Percentiles rank a stretch among this genome's conserved stretches.
phyloP scores from a whole-genome alignment of 2,113 vertebrate species.

The Istiophorus platypterus region DNA sequence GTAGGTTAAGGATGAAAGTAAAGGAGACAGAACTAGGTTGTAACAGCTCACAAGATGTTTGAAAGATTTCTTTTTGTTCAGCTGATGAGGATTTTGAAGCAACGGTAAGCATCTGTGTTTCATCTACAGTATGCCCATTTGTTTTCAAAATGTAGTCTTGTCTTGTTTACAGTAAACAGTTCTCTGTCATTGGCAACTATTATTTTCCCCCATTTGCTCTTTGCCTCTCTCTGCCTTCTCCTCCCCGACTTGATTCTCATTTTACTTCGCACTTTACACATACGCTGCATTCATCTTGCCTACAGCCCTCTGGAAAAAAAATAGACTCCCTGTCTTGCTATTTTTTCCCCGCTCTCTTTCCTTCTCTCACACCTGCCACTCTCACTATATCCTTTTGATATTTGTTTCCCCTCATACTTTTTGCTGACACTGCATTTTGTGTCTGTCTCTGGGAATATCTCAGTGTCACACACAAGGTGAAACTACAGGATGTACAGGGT shows the following conservation, averaged over 20 bases:
- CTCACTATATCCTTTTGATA: slow-evolving; percentile 61
- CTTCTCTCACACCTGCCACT: slow-evolving; percentile 58
- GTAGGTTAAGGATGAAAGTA: slow-evolving; percentile 47
- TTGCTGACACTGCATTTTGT: slow-evolving; percentile 56
- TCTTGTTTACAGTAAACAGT: slow-evolving; percentile 54
- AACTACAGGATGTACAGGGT: not conserved
- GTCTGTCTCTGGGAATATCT: slow-evolving; percentile 27
- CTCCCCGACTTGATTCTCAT: slow-evolving; percentile 29
- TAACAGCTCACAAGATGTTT: slow-evolving; percentile 31
- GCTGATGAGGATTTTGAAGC: slow-evolving; percentile 50
- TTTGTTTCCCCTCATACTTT: slow-evolving; percentile 56
- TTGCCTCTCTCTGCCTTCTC: slow-evolving; percentile 15
- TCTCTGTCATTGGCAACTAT: slow-evolving; percentile 71
- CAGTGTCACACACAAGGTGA: slow-evolving; percentile 34
- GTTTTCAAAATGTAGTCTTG: slow-evolving; percentile 61
- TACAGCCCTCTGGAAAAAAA: slow-evolving; percentile 45
- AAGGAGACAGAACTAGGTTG: slow-evolving; percentile 33
- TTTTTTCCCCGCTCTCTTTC: slow-evolving; percentile 44
- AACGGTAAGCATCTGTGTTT: slow-evolving; percentile 40
- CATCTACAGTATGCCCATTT: slow-evolving; percentile 44
- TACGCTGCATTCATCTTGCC: slow-evolving; percentile 69
- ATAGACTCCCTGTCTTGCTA: slow-evolving; percentile 52
- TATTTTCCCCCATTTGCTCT: slow-evolving; percentile 45
- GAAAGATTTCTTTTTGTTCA: slow-evolving; percentile 51
- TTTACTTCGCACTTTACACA: slow-evolving; percentile 53